These are phyloP conservation scores for Melipona beecheii DNA, from an alignment of 2,888 invertebrate genomes.

Conservation along the genomic window DNA sequence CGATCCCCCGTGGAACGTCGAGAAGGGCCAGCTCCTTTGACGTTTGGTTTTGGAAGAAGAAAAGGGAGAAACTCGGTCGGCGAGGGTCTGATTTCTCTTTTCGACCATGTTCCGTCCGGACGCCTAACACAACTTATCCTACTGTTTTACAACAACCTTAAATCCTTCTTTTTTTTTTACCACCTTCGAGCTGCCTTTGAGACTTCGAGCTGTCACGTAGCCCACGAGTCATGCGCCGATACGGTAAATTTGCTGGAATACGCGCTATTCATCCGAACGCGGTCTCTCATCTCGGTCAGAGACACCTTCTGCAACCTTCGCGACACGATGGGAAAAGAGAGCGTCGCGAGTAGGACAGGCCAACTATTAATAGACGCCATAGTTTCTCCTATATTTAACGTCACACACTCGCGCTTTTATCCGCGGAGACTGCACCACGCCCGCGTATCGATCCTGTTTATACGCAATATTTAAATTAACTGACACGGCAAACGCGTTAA, in stretches of 20 bases:
- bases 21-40: constrained; percentile 23
- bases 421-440: not conserved
- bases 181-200: constrained; percentile 37
- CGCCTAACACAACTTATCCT: constrained; percentile 22
- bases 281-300: not conserved
- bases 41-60: not conserved
- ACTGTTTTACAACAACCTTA: constrained; percentile 56
- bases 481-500: constrained; percentile 40
- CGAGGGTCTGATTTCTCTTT: constrained; percentile 13
- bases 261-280: not conserved
- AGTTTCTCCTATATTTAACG: constrained; percentile 32
- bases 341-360: not conserved
- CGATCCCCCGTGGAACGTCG: constrained; percentile 13
- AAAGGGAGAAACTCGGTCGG: constrained; percentile 58
- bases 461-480: constrained; percentile 15
- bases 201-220: not conserved
- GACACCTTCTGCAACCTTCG: not conserved
- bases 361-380: constrained; percentile 34
- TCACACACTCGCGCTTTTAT: constrained; percentile 16
- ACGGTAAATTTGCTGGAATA: constrained; percentile 14
- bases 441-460: constrained; percentile 23
- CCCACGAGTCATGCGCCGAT: constrained; percentile 26
- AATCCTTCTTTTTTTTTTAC: constrained; percentile 50
- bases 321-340: not conserved
- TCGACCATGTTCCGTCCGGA: not conserved